Base-by-base conservation (phyloP, 2,797 vertebrate genomes). In the Danionella dracula region DNA sequence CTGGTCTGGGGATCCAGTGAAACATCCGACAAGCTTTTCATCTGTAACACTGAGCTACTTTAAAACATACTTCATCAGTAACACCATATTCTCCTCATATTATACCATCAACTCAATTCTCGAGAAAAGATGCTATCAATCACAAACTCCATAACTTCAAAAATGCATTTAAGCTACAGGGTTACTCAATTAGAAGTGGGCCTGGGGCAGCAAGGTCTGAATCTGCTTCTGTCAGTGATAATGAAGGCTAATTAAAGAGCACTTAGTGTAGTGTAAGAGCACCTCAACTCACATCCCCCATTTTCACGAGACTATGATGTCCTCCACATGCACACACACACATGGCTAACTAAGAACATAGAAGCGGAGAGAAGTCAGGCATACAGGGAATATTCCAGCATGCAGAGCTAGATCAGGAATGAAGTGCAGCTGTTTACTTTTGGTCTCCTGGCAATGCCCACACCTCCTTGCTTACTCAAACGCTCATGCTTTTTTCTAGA, bases 301-400 rank as follows among this genome's bases (percentile, higher is more conserved):
- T 69, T 79, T 84, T 87, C 88, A 89, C 75, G 79, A 87, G 85
- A 83, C 83, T 71, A 88, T 89, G 88, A 88, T 85, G 85, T 89
- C 88, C 89, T 86, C 38, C 42, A 13, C 11, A 5, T 6, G 72
- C 79, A 57, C 79, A 78, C n/a, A 13, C 8, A 45, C 38, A 42
- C 31, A 17, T 8, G 27, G 16, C 21, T 23, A 66, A 23, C 38
- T 46, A 8, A 27, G 66, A 38, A 21, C 8, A 35, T 3, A 35
- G 54, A 34, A 41, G 4, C 34, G 72, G 66, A 60, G 46, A 56
- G 51, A 44, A 31, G 31, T n/a, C 19, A 19, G 17, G 46, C n/a
- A n/a, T n/a, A n/a, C n/a, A 31, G 57, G 16, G 23, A 60, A 50
- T 55, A 10, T 34, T 59, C 19, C 44, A 15, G 48, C 51, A 64